phyloP scores from a whole-genome alignment of 2,797 vertebrate genomes.

The Takifugu rubripes region DNA sequence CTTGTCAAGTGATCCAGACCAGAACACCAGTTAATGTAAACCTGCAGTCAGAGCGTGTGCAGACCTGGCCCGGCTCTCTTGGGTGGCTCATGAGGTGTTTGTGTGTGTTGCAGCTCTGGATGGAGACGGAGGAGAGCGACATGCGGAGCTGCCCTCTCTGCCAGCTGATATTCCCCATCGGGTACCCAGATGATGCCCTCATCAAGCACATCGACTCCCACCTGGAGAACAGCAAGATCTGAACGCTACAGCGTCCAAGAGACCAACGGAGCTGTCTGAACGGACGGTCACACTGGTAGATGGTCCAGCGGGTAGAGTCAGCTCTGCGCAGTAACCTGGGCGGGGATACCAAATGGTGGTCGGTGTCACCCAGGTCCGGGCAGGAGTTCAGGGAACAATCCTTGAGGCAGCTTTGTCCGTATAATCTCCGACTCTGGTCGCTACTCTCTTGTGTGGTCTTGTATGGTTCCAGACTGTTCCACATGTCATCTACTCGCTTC shows the following conservation, averaged over 20 bases:
- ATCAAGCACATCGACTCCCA: conserved; percentile 98
- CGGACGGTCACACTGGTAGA: neutral
- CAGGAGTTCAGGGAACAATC: conserved; percentile 16
- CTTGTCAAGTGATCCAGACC: no score
- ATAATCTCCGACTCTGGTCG: conserved; percentile 34
- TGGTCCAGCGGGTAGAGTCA: neutral
- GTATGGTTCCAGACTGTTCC: conserved; percentile 49
- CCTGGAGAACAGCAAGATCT: conserved; percentile 99
- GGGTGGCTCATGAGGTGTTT: neutral
- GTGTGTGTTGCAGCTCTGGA: conserved; percentile 82
- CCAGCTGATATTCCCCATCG: conserved; percentile 92
- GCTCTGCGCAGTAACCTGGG: no score
- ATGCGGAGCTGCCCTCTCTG: conserved; percentile 94
- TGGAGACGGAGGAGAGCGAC: conserved; percentile 92
- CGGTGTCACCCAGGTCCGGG: conserved; percentile 5
- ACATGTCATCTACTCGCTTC: conserved; percentile 39
- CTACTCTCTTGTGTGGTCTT: conserved; percentile 46
- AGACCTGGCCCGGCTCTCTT: no score
- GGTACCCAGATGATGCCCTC: conserved; percentile 94
- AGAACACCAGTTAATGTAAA: no score
- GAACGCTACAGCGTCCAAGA: conserved; percentile 59
- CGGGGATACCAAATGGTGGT: conserved; percentile 1
- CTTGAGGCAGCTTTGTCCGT: conserved; percentile 26
- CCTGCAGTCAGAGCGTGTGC: no score
- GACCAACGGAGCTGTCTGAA: conserved; percentile 7